A percentile compares a stretch with the other conserved stretches of the same genome.
Evolutionary conservation across 2,888 invertebrate genomes (phyloP).

Genomic region (Bombyx huttoni): DNA sequence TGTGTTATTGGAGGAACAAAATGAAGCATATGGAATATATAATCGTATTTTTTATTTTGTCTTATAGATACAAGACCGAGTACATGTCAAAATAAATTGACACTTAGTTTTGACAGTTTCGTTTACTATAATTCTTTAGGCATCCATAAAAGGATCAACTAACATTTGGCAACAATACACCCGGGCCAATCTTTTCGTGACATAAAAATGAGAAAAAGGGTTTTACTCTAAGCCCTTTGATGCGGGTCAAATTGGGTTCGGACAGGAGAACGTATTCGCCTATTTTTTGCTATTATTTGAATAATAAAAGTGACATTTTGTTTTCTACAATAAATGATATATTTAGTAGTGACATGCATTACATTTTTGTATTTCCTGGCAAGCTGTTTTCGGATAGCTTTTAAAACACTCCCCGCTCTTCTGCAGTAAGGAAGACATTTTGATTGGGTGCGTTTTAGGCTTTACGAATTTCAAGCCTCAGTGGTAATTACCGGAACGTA

Average conservation of each 20-base stretch:
- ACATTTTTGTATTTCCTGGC: neutral
- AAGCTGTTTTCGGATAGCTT: neutral
- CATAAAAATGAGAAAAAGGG: conserved; percentile 65
- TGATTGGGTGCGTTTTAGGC: too few species aligned
- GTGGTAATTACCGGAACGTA: too few species aligned
- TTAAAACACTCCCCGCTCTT: neutral
- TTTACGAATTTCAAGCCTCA: too few species aligned
- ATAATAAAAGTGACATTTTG: conserved; percentile 62
- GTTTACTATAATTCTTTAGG: conserved; percentile 18
- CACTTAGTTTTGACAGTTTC: neutral
- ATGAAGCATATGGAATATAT: neutral
- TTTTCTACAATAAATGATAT: conserved; percentile 53
- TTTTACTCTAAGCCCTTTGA: conserved; percentile 63
- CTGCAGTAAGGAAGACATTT: too few species aligned
- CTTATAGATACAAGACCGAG: neutral
- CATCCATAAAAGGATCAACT: conserved; percentile 45
- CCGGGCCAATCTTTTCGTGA: conserved; percentile 60
- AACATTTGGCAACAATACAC: conserved; percentile 61
- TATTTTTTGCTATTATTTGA: conserved; percentile 58
- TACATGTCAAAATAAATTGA: neutral
- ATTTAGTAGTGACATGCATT: conserved; percentile 11
- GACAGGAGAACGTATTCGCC: conserved; percentile 59
- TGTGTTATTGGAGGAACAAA: neutral
- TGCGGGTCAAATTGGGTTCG: conserved; percentile 65
- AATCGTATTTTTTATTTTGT: too few species aligned